Percentiles rank a stretch among this genome's conserved stretches.
Evolutionary conservation across 2,113 vertebrate species (phyloP).

Genomic region (rabbit (Oryctolagus cuniculus)): mOryCun1.1 NC_091432.1:218296501-218297000

Average conservation of each 20-base stretch:
- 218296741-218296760: not conserved
- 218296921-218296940: not conserved
- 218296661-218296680: slow-evolving; percentile 3
- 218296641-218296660: not conserved
- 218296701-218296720: not conserved
- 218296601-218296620: not conserved
- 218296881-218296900: not conserved
- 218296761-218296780: not conserved
- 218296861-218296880: not conserved
- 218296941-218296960: not conserved
- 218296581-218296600: not conserved
- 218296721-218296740: not conserved
- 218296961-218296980: not conserved
- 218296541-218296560: not conserved
- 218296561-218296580: not conserved
- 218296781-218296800: not conserved
- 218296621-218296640: not conserved
- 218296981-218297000: not conserved
- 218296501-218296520: not conserved
- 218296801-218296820: not conserved
- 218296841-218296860: not conserved
- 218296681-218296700: not conserved
- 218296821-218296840: not conserved
- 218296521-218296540: not conserved
- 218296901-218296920: not conserved